phyloP scores from a whole-genome alignment of 2,797 vertebrate genomes.

The Manis crassicaudata region DNA sequence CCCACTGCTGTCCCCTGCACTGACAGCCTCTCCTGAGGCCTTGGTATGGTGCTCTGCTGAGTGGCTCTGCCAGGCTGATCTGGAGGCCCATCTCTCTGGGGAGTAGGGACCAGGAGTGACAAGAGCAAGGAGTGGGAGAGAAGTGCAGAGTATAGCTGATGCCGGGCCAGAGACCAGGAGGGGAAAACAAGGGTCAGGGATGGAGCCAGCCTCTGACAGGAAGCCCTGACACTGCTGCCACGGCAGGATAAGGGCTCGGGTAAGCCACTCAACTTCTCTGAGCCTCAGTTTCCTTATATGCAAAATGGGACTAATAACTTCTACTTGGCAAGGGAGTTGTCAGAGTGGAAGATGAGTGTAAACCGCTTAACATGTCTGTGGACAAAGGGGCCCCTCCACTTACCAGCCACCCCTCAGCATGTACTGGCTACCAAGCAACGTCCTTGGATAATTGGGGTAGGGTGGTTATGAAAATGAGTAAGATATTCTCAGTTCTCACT shows the following conservation, averaged over 20 bases:
- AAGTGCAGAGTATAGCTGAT: not conserved
- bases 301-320: not conserved
- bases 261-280: not conserved
- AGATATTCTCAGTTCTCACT: constrained; percentile 41
- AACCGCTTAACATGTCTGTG: constrained; percentile 34
- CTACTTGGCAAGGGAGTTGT: not conserved
- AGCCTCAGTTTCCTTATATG: constrained; percentile 3
- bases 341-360: not conserved
- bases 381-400: constrained; percentile 42
- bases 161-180: not conserved
- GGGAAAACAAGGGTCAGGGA: not conserved
- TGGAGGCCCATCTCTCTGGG: not conserved
- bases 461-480: constrained; percentile 41
- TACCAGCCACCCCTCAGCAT: not conserved
- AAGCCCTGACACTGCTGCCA: not conserved
- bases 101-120: not conserved
- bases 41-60: not conserved
- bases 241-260: not conserved
- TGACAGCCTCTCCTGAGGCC: not conserved
- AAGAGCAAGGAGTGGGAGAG: not conserved
- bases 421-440: not conserved
- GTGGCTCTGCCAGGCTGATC: not conserved
- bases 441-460: not conserved
- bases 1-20: not conserved
- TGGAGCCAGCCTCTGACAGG: not conserved